phyloP scores from a whole-genome alignment of 2,888 invertebrate genomes.

The Eupithecia abbreviata region DNA sequence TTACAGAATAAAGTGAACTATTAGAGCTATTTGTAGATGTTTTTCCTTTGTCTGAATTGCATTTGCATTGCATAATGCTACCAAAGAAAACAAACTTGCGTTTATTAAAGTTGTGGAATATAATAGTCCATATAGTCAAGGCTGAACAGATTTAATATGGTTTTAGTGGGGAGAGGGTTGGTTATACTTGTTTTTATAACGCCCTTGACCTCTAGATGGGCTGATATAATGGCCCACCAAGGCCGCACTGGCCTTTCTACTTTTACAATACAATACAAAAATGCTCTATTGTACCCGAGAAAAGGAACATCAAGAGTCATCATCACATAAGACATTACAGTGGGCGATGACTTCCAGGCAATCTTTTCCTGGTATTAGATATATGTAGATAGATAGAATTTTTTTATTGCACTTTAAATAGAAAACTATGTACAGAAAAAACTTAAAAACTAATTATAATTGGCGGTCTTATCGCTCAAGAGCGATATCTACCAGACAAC shows the following conservation, averaged over 20 bases:
- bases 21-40: background rate
- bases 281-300: background rate
- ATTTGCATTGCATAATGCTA: slow-evolving; percentile 5
- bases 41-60: slow-evolving; percentile 5
- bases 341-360: background rate
- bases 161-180: slow-evolving; percentile 7
- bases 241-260: slow-evolving; percentile 19
- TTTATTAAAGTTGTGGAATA: background rate
- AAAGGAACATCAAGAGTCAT: background rate
- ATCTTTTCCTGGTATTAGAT: background rate
- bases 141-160: slow-evolving; percentile 1
- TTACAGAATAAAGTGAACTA: background rate
- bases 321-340: background rate
- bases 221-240: slow-evolving; percentile 17
- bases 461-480: no score
- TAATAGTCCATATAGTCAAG: background rate
- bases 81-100: background rate
- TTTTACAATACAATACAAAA: slow-evolving; percentile 61
- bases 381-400: background rate
- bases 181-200: slow-evolving; percentile 3
- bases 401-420: no score
- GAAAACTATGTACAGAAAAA: no score
- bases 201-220: slow-evolving; percentile 23
- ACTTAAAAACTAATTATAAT: no score
- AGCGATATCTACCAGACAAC: no score